Evolutionary conservation across 2,113 vertebrate species (phyloP).

Genomic region (Alectura lathami): DNA sequence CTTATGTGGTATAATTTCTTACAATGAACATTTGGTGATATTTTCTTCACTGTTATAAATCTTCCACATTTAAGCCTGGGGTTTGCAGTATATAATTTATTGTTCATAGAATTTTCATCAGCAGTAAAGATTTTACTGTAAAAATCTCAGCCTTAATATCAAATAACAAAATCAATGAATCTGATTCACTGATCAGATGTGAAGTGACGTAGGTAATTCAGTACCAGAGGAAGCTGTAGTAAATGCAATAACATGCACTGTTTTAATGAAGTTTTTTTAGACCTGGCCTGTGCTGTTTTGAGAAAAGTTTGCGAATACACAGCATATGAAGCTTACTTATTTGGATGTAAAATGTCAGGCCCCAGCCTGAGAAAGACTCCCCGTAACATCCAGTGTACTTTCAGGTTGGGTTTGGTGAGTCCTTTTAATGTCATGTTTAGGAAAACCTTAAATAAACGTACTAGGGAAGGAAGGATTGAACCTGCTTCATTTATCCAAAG

Average conservation of each 20-base stretch:
- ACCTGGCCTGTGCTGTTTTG: not conserved
- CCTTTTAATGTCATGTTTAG: not conserved
- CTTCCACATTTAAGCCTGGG: not conserved
- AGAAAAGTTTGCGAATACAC: not conserved
- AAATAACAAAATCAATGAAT: not conserved
- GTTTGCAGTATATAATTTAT: not conserved
- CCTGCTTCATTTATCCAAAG: not conserved
- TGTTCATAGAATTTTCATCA: not conserved
- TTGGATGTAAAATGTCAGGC: not conserved
- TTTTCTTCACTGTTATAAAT: not conserved
- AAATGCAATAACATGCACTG: not conserved
- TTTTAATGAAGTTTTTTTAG: not conserved
- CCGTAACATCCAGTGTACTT: accelerated
- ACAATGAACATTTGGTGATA: not conserved
- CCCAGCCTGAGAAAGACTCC: not conserved
- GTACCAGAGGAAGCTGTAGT: not conserved
- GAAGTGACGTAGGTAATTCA: not conserved
- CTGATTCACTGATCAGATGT: too few relatives aligned
- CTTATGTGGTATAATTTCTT: not conserved
- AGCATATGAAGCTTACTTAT: not conserved
- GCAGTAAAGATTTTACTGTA: not conserved
- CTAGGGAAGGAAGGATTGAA: too few relatives aligned
- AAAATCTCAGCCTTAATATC: not conserved
- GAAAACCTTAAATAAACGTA: not conserved
- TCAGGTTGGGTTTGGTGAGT: not conserved